A percentile compares a stretch with the other conserved stretches of the same genome.
These are phyloP conservation scores for Ectobius pallidus DNA, from an alignment of 2,888 invertebrate species.

Conservation along the genomic window DNA sequence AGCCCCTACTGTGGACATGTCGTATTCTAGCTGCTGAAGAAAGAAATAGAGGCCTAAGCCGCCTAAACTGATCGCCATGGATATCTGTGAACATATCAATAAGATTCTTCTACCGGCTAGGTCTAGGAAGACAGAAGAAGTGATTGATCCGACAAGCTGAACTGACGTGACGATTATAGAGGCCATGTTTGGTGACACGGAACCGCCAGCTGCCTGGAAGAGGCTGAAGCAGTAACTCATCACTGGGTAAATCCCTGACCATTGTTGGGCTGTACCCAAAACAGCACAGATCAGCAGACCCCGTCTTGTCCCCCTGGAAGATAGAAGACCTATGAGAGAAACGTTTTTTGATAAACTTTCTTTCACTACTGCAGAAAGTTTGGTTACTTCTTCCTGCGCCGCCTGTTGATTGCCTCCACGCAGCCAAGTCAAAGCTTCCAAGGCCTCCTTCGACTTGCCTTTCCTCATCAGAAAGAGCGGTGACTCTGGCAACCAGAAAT, in stretches of 20 bases:
- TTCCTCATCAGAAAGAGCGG: conserved; percentile 60
- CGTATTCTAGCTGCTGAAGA: conserved; percentile 43
- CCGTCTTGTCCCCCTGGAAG: conserved; percentile 40
- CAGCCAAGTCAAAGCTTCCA: conserved; percentile 49
- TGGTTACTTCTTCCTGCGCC: conserved; percentile 49
- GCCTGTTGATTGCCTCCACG: conserved; percentile 45
- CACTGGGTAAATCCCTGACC: conserved; percentile 56
- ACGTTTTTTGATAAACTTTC: conserved; percentile 37
- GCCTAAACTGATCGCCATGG: conserved; percentile 49
- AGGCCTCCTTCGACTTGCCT: conserved; percentile 56
- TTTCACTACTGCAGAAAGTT: conserved; percentile 48
- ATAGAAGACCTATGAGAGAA: not conserved
- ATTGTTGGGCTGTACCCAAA: conserved; percentile 55
- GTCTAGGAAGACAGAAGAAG: conserved; percentile 52
- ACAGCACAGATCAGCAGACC: conserved; percentile 53
- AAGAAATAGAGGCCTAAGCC: conserved; percentile 50
- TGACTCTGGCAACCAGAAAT: conserved; percentile 64
- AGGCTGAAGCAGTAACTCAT: conserved; percentile 52
- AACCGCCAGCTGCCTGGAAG: conserved; percentile 49
- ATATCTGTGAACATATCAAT: conserved; percentile 54
- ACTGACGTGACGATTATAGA: conserved; percentile 56
- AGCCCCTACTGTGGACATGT: conserved; percentile 26
- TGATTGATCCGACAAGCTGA: conserved; percentile 50
- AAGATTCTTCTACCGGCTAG: conserved; percentile 56
- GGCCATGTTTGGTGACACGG: conserved; percentile 48